These are phyloP conservation scores for Rhynchopsitta pachyrhyncha DNA, from an alignment of 2,113 vertebrate genomes.

Conservation along the genomic window DNA sequence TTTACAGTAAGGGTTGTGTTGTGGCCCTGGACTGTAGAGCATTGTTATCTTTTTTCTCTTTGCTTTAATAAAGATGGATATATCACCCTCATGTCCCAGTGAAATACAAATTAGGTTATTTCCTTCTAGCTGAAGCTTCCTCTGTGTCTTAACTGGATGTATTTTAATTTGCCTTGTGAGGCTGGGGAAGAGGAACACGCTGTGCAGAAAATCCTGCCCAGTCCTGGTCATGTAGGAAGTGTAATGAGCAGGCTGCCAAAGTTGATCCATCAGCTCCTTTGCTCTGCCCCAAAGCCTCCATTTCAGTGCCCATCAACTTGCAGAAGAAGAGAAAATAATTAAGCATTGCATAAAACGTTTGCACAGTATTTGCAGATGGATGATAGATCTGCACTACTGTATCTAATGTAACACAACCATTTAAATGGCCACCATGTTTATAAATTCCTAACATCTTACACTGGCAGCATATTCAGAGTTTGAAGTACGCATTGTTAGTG, in stretches of 20 bases:
- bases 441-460: neutral
- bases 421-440: neutral
- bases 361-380: neutral
- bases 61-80: neutral
- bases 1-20: neutral
- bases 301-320: neutral
- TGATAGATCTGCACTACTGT: neutral
- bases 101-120: conserved; percentile 14
- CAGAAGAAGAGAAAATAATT: neutral
- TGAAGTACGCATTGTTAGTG: neutral
- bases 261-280: neutral
- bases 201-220: neutral
- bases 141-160: neutral
- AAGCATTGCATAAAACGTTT: neutral
- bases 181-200: neutral
- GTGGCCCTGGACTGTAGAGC: neutral
- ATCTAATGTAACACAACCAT: neutral
- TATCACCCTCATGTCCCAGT: neutral
- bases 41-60: neutral
- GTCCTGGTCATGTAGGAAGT: neutral
- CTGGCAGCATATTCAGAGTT: neutral
- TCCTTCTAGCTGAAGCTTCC: neutral
- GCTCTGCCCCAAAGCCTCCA: neutral
- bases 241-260: neutral
- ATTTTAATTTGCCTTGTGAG: neutral